Base-by-base conservation (phyloP, 2,797 vertebrate genomes). In the Notoglanidium macrostoma region DNA sequence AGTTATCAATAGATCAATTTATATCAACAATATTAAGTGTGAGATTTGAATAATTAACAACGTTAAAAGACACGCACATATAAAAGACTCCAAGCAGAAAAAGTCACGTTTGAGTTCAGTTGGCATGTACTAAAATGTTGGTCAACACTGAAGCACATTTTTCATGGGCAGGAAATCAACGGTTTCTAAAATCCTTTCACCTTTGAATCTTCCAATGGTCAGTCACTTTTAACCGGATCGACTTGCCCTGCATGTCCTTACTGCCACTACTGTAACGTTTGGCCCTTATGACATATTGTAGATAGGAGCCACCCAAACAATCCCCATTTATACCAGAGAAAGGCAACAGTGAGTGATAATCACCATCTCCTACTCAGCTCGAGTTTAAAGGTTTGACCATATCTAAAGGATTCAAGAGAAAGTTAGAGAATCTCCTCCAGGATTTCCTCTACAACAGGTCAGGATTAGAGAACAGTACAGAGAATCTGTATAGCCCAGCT, bases 361-460 rank as follows among this genome's bases (percentile, higher is more conserved):
- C 92, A 92, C 91, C 86, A 94, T 92, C 91, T 93, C 92, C 90
- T 92, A 93, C 89, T 92, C 90, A 95, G 93, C 92, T 92, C 94
- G 92, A 95, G 94, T 90, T 87, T 61, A 92, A 79, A 83, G 86
- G 85, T 88, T 88, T 92, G 92, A 93, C 93, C 89, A 85, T 61
- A 87, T 92, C 93, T 95, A 83, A 4, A 94, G 81, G 89, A 94
- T 93, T 94, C 91, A 93, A 92, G 90, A 94, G 91, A 92, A 91
- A 87, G 94, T 95, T 94, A 95, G 91, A 93, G 85, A 95, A 95
- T 93, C 92, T 93, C 93, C 87, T 93, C 87, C 76, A 88, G 89
- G 92, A 90, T 92, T 92, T 95, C 91, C 92, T 95, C 91, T 92
- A 95, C 89, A 88, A 88, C 90, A 93, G 92, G 93, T 94, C 92